Base-by-base conservation (phyloP, 30 jellyfish, hydroid and myxozoan species). In the Aurelia aurita complex sp. Pacific region DNA sequence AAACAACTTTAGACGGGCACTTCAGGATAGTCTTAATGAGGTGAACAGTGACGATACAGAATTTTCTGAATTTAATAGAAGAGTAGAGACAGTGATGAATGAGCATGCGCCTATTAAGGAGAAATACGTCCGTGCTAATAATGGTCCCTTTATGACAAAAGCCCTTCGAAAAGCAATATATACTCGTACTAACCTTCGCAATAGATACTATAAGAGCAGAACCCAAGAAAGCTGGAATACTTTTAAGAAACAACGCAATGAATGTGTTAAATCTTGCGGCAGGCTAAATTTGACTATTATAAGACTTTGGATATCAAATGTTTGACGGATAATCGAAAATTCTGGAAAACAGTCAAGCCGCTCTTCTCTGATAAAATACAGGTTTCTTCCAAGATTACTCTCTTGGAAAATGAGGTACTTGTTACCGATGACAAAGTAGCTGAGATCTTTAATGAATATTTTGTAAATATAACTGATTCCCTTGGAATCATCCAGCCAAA, bases 321-420 rank as follows among this genome's bases (percentile, higher is more conserved):
- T 9, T 52, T 74, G 73, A 74, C 74, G 23, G 13, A 74, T 54
- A 52, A 74, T 57, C 60, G 73, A 33, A 74, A 74, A 18, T 54
- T 74, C 75, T 52, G 85, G 85, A 74, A 74, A 74, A 74, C 85
- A 17, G 85, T 74, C 59, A 69, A 69, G 17, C 79, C 60, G 1
- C 79, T 69, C 29, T 69, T 33, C 50, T 38, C 50, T 4, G 50
- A 4, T 38, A 38, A 38, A 38, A 38, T 38, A 38, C 50, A 38
- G 50, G 61, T 65, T 11, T 69, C 79, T 69, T 69, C 79, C 4
- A 69, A 34, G n/a, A 69, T 40, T 7, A 57, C 85, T 52, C 85
- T 74, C 8, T 51, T 52, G 73, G 85, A 69, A 69, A 23, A 36
- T 69, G 79, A 69, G 19, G 73, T 18, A 8, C 73, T 74, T 74